These are phyloP conservation scores for Erannis defoliaria DNA, from an alignment of 2,888 invertebrate species.

Conservation along the genomic window DNA sequence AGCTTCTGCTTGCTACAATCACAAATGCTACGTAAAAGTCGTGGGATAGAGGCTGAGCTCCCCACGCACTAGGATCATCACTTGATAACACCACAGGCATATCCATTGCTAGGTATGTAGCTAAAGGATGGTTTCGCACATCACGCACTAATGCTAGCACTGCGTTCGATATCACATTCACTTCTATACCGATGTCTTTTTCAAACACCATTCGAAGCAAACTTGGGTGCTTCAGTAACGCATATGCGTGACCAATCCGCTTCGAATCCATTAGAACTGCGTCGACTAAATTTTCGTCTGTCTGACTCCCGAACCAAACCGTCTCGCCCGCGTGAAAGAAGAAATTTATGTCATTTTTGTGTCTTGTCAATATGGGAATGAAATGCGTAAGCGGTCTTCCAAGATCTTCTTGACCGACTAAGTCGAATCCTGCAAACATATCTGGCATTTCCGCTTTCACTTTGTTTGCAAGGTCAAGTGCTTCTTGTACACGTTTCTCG, in stretches of 20 bases:
- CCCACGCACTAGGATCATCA: slow-evolving; percentile 94
- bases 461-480: slow-evolving; percentile 65
- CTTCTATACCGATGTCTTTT: slow-evolving; percentile 90
- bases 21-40: slow-evolving; percentile 93
- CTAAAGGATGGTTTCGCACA: slow-evolving; percentile 92
- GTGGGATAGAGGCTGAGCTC: slow-evolving; percentile 90
- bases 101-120: slow-evolving; percentile 88
- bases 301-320: slow-evolving; percentile 88
- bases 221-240: slow-evolving; percentile 90
- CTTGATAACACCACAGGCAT: slow-evolving; percentile 92
- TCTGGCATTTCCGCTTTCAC: slow-evolving; percentile 86
- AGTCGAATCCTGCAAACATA: slow-evolving; percentile 92
- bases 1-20: slow-evolving; percentile 89
- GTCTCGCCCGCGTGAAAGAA: slow-evolving; percentile 95
- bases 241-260: slow-evolving; percentile 93
- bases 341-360: slow-evolving; percentile 86
- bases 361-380: slow-evolving; percentile 81
- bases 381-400: slow-evolving; percentile 88
- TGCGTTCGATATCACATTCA: slow-evolving; percentile 93
- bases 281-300: slow-evolving; percentile 92
- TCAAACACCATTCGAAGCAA: slow-evolving; percentile 85
- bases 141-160: slow-evolving; percentile 90
- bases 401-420: slow-evolving; percentile 93
- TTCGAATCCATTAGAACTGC: slow-evolving; percentile 91
- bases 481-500: slow-evolving; percentile 69